phyloP scores from a whole-genome alignment of 2,113 vertebrate species.

The Rhombomys opimus region DNA sequence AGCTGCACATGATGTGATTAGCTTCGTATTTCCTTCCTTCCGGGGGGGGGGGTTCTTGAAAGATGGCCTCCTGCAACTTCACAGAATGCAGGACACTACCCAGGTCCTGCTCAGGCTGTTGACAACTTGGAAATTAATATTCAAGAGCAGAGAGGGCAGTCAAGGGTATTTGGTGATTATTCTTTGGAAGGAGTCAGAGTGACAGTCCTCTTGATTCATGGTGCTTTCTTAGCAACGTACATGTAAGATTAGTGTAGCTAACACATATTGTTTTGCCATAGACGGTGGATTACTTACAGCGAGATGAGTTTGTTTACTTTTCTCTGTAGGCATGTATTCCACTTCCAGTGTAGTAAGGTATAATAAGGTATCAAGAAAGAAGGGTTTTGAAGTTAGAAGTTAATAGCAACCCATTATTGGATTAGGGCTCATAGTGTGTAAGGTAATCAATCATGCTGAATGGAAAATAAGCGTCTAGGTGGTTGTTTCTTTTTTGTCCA shows the following conservation, averaged over 20 bases:
- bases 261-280: background rate
- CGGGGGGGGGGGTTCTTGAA: background rate
- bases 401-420: background rate
- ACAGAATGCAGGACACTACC: background rate
- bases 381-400: background rate
- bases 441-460: no score
- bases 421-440: background rate
- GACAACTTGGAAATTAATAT: conserved; percentile 12
- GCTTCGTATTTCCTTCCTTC: conserved; percentile 69
- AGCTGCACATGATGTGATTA: conserved; percentile 67
- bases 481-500: background rate
- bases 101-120: background rate
- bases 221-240: background rate
- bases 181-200: background rate
- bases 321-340: background rate
- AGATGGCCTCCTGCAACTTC: conserved; percentile 18
- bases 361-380: background rate
- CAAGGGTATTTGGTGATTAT: background rate
- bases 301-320: background rate
- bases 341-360: background rate
- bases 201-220: background rate
- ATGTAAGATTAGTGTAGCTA: background rate
- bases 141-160: background rate
- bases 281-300: background rate
- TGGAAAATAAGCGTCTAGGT: background rate